phyloP scores from a whole-genome alignment of 2,113 vertebrate genomes.

The Telmatochromis sp. region DNA sequence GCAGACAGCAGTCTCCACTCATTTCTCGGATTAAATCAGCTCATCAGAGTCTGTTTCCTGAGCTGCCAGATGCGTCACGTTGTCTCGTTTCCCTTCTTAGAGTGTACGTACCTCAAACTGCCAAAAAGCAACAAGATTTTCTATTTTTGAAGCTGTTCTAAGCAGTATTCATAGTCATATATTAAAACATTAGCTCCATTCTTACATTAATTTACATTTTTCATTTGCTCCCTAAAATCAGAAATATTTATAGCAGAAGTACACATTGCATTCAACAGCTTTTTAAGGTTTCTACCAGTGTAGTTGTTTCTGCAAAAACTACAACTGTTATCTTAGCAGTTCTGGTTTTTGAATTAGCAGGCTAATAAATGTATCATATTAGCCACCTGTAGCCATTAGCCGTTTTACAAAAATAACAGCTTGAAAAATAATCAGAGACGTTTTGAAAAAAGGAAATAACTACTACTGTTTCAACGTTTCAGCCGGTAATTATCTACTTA shows the following conservation, averaged over 20 bases:
- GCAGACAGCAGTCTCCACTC: neutral
- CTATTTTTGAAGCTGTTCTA: neutral
- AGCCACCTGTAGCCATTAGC: neutral
- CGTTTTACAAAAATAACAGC: neutral
- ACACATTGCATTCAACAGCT: neutral
- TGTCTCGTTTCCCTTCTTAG: neutral
- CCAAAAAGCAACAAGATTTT: neutral
- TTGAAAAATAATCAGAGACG: neutral
- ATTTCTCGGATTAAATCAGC: neutral
- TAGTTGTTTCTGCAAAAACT: neutral
- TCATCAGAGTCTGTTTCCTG: neutral
- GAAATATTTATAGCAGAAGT: neutral
- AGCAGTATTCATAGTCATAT: neutral
- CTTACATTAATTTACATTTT: neutral
- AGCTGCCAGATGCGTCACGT: neutral
- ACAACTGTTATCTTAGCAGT: neutral
- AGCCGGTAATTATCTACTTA: neutral
- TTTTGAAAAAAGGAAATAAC: neutral
- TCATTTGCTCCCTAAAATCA: neutral
- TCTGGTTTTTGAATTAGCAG: neutral
- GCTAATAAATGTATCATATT: neutral
- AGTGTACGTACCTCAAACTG: neutral
- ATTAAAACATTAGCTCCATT: neutral
- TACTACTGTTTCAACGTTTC: neutral
- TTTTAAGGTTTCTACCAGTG: neutral